Conservation (phyloP, 2,888 invertebrate genomes). For the Bombylius discolor region DNA sequence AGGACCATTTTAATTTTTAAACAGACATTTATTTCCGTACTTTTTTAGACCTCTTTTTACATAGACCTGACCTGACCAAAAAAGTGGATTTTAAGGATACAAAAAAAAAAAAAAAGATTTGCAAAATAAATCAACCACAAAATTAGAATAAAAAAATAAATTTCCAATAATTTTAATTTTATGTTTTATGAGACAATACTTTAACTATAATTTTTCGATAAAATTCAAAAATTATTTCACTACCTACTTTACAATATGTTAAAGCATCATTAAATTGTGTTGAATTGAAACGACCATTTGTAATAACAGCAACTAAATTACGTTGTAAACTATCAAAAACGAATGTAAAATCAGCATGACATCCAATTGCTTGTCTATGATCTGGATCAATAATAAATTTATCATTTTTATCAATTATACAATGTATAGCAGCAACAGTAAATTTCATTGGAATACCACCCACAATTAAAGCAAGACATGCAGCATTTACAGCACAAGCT, state of each 20-base stretch:
- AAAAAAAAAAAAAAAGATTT: too few relatives aligned
- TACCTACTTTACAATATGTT: conserved; percentile 50
- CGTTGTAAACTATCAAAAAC: conserved; percentile 57
- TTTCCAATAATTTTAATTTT: too few relatives aligned
- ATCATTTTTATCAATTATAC: conserved; percentile 50
- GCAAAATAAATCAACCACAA: too few relatives aligned
- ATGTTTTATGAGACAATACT: too few relatives aligned
- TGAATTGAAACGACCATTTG: conserved; percentile 54
- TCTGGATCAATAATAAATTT: conserved; percentile 52
- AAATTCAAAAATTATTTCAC: conserved; percentile 56
- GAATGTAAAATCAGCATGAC: conserved; percentile 53
- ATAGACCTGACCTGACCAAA: too few relatives aligned
- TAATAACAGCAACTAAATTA: conserved; percentile 49
- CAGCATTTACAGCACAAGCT: conserved; percentile 69
- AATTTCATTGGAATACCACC: conserved; percentile 73
- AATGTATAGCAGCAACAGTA: conserved; percentile 65
- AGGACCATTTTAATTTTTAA: too few relatives aligned
- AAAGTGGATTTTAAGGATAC: too few relatives aligned
- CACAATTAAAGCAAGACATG: conserved; percentile 69
- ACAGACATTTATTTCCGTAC: too few relatives aligned
- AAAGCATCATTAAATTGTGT: conserved; percentile 54
- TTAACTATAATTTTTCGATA: conserved; percentile 39
- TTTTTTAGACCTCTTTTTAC: too few relatives aligned
- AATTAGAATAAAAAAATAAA: too few relatives aligned
- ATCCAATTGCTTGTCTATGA: conserved; percentile 38